These are phyloP conservation scores for Dendrolimus kikuchii DNA, from an alignment of 1,140 invertebrate genomes.

Conservation along the genomic window DNA sequence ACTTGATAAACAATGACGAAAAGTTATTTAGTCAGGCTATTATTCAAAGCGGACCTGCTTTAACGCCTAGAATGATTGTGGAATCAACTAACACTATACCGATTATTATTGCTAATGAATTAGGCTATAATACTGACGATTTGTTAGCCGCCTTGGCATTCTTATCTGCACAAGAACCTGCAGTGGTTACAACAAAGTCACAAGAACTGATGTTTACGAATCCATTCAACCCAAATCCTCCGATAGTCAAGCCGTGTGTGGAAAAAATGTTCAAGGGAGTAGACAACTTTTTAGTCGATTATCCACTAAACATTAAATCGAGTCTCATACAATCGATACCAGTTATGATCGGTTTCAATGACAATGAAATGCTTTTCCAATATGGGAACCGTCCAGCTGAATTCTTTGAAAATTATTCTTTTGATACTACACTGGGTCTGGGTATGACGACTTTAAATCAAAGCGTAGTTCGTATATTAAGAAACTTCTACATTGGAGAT, in stretches of 20 bases:
- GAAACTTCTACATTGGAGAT: not conserved
- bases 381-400: not conserved
- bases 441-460: not conserved
- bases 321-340: slow-evolving; percentile 10
- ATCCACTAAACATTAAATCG: slow-evolving; percentile 13
- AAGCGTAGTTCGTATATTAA: not conserved
- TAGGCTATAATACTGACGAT: slow-evolving; percentile 15
- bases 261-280: slow-evolving; percentile 16
- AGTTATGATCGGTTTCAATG: slow-evolving; percentile 15
- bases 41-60: slow-evolving; percentile 17
- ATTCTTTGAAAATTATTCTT: not conserved
- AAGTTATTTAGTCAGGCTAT: slow-evolving; percentile 17
- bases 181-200: slow-evolving; percentile 4
- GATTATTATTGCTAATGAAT: slow-evolving; percentile 12
- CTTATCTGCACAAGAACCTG: slow-evolving; percentile 8
- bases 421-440: not conserved
- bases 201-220: slow-evolving; percentile 4
- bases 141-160: slow-evolving; percentile 9
- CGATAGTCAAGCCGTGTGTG: slow-evolving; percentile 12
- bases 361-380: slow-evolving; percentile 12
- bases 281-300: slow-evolving; percentile 11
- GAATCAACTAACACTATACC: slow-evolving; percentile 10
- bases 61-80: slow-evolving; percentile 6
- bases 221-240: too few relatives aligned
- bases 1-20: slow-evolving; percentile 16